Evolutionary conservation across 30 jellyfish, hydroid and myxozoan species (phyloP), one percentile per base, ranked within the genome.

Genomic region (Pelagia noctiluca): DNA sequence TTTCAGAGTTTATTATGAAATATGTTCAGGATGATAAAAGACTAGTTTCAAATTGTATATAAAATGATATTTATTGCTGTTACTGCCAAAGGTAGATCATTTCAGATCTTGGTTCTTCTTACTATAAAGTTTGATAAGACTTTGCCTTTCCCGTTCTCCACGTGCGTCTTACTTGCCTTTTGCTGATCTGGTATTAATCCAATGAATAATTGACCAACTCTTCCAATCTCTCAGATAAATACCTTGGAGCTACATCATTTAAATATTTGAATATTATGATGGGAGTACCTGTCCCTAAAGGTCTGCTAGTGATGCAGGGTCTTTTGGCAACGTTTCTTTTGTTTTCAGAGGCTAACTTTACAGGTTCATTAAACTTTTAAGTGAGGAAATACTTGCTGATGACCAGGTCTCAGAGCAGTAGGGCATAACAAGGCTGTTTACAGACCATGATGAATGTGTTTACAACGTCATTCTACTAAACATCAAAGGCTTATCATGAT

Each of bases 311-410:
- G 57, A 42, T 42, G 57, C 16, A 42, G 57, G 57, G 48, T 63
- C 76, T 63, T 63, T 63, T 28, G 48, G 48, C 30, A 49, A n/a
- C 7, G 4, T 63, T 63, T 63, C 49, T 63, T 28, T n/a, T 22
- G 30, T 28, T 48, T 75, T 48, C 60, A 50, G 76, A 75, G 86
- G 62, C 52, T 53, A 28, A 34, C 52, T 28, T 35, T 50, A 75
- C 86, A 75, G 21, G 52, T 21, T 75, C 42, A 61, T 35, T 75
- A 75, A 48, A 60, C 76, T 52, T 29, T 29, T 49, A 21, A 75
- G 68, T 75, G 75, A 75, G 49, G 76, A 48, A 75, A 28, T 16
- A 53, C 86, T 48, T 75, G 86, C 75, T 75, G 86, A 75, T 50
- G 86, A 52, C 86, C 76, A 52, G 75, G 86, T 47, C 61, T 75